Evolutionary conservation across 2,888 invertebrate genomes (phyloP), one percentile per base, ranked within the genome.

Genomic region (Dryobota labecula): DNA sequence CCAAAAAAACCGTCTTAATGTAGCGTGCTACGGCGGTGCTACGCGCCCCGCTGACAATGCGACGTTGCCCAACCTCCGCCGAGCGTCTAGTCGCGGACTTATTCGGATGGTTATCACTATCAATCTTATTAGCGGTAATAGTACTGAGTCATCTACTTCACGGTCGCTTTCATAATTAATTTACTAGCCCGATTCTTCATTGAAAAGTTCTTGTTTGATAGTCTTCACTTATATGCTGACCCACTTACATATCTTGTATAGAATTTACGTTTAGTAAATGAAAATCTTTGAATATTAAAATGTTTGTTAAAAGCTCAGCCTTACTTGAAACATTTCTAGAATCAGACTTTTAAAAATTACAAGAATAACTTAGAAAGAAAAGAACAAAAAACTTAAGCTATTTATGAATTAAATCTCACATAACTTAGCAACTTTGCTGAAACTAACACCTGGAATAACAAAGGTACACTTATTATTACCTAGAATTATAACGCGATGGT

Each of bases 101-200:
- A 81, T 82, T 85, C 62, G 66, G 80, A 77, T 76, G 71, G 70
- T 77, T 83, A 86, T 85, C 85, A 82, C 76, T 81, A 85, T 86
- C 82, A 86, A 86, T 85, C 78, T 84, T 82, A 83, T 86, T 84
- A 86, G 75, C 75, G 27, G 57, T 61, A 63, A 63, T 80, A 76
- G 70, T 80, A 65, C 68, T 57, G 76, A 67, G 38, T 82, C 78
- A 78, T 78, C 61, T 68, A 53, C 63, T 67, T 73, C 69, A 63
- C 45, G 49, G 49, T 47, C 45, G 54, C 62, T 77, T 69, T 73
- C 49, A 68, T 68, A 47, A 74, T 61, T 76, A 53, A 78, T 70
- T 67, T 61, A 66, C 66, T 73, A 57, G 18, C 49, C n/a, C 15
- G 38, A 7, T 41, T 57, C 43, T 65, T 65, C 20, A 68, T 65